Percentiles rank a stretch among this genome's conserved stretches.
Evolutionary conservation across 2,113 vertebrate species (phyloP).

Genomic region (Ia io): DNA sequence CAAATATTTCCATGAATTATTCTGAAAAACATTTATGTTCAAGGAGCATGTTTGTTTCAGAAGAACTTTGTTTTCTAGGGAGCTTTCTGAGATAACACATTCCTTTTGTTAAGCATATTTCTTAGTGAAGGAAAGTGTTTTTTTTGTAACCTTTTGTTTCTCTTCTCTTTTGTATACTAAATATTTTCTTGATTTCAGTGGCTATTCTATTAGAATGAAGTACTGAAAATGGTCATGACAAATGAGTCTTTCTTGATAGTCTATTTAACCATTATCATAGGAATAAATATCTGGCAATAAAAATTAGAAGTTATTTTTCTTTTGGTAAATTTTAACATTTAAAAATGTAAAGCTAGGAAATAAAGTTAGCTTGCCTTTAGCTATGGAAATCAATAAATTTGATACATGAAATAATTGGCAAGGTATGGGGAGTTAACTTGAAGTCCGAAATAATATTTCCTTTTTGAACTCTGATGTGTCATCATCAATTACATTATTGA

Average conservation of each 20-base stretch:
- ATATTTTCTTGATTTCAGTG: neutral
- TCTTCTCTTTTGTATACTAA: neutral
- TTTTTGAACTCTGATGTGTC: neutral
- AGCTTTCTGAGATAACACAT: neutral
- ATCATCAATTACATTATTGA: neutral
- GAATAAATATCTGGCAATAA: neutral
- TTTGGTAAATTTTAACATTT: neutral
- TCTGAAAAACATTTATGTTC: conserved; percentile 6
- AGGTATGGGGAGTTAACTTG: neutral
- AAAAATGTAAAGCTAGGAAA: neutral
- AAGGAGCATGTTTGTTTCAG: neutral
- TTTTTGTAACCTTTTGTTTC: neutral
- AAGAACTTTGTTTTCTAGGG: neutral
- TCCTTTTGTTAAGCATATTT: neutral
- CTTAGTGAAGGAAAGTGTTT: neutral
- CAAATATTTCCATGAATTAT: neutral
- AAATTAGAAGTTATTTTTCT: neutral
- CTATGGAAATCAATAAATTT: neutral
- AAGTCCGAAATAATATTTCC: neutral
- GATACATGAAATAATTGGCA: neutral
- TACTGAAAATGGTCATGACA: neutral
- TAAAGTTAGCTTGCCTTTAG: neutral
- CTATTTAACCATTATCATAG: neutral
- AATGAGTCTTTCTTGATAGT: conserved; percentile 15
- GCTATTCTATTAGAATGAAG: neutral